Percentiles rank a stretch among this genome's conserved stretches.
Conservation (phyloP, 1,140 invertebrate genomes). For the Macrostomum lignano region DNA sequence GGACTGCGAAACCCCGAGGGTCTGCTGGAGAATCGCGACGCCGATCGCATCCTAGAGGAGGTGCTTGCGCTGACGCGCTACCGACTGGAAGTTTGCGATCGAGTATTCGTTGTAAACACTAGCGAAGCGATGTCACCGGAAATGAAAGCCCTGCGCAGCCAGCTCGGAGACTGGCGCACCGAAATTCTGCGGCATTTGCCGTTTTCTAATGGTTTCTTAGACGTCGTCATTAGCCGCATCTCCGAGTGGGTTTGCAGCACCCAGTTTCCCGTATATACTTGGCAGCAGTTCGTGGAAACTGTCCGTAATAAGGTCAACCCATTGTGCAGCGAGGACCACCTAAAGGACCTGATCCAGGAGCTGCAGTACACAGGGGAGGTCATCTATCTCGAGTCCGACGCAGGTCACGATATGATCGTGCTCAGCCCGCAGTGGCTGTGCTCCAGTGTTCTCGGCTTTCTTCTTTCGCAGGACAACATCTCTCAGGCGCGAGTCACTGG, state of each 20-base stretch:
- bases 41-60: too few species aligned
- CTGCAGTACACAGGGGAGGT: slow-evolving; percentile 36
- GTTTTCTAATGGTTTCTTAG: too few species aligned
- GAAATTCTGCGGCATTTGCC: too few species aligned
- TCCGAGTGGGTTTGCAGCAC: not conserved
- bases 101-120: too few species aligned
- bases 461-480: slow-evolving; percentile 39
- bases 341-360: slow-evolving; percentile 38
- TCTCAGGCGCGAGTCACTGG: slow-evolving; percentile 39
- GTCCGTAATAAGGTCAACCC: slow-evolving; percentile 38
- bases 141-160: too few species aligned
- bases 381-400: slow-evolving; percentile 30
- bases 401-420: slow-evolving; percentile 38
- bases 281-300: slow-evolving; percentile 36
- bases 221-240: too few species aligned
- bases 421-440: slow-evolving; percentile 45
- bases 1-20: too few species aligned
- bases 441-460: slow-evolving; percentile 38
- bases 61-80: too few species aligned
- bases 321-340: slow-evolving; percentile 38
- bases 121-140: too few species aligned
- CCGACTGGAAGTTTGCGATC: too few species aligned
- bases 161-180: too few species aligned
- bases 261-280: slow-evolving; percentile 42
- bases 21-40: too few species aligned